These are phyloP conservation scores for Phaenicophaeus curvirostris DNA, from an alignment of 2,797 vertebrate genomes.

Conservation along the genomic window DNA sequence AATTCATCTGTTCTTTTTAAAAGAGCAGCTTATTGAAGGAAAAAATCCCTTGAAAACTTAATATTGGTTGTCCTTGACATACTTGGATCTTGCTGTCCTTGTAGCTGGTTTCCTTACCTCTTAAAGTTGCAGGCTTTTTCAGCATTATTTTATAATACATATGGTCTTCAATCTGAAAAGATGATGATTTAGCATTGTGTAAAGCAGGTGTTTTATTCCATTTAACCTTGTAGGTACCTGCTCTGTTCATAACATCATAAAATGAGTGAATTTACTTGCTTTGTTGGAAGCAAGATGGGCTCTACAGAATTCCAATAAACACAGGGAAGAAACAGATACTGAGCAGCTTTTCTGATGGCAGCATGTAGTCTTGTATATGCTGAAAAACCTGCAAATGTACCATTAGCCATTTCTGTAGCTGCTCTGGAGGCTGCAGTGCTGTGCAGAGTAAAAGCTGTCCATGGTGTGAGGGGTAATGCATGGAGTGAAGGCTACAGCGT, in stretches of 20 bases:
- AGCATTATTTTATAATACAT: background rate
- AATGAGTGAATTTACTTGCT: background rate
- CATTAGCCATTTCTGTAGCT: background rate
- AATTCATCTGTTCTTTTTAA: background rate
- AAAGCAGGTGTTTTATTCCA: background rate
- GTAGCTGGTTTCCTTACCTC: background rate
- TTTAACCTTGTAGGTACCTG: background rate
- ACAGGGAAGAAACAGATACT: background rate
- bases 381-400: background rate
- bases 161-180: background rate
- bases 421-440: background rate
- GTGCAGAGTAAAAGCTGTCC: background rate
- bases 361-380: rapidly evolving
- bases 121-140: background rate
- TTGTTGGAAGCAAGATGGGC: background rate
- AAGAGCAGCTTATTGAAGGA: background rate
- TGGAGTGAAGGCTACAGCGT: background rate
- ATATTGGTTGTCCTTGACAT: slow-evolving; percentile 23
- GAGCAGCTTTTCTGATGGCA: background rate
- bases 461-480: rapidly evolving
- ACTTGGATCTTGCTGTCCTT: background rate
- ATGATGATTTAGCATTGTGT: background rate
- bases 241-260: background rate
- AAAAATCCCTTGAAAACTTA: background rate
- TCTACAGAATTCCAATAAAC: background rate